Base-by-base conservation (phyloP, 2,888 invertebrate genomes). In the Griposia aprilina region DNA sequence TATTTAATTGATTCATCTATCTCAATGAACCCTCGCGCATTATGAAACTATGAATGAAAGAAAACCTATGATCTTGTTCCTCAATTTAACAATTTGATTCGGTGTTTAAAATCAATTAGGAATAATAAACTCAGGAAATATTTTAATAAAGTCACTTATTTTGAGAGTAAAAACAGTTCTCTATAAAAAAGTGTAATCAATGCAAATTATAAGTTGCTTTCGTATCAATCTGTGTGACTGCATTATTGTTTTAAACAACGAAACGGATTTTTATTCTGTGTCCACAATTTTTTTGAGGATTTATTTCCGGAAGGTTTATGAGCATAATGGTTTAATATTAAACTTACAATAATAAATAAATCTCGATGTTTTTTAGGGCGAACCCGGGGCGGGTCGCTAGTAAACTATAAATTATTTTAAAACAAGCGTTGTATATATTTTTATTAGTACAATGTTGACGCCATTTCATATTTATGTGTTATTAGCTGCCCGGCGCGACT, bases 101-200 rank as follows among this genome's bases (percentile, higher is more conserved):
- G 86, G 79, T 68, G 30, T 72, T 81, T 74, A 62, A 62, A 59
- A 68, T 60, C 74, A 59, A 81, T 84, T 74, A 70, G 23, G 0
- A 30, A 50, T 45, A 68, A 74, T 67, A 71, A 72, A 66, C 30
- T 17, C 2, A 11, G 8, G 17, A 67, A 48, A 65, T 73, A 60
- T 60, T 66, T 13, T 70, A 13, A 41, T 20, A n/a, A 36, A 78
- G 15, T 20, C 48, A n/a, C 17, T 57, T 52, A 20, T 63, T 76
- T 55, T 57, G 7, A 11, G 1, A 11, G 23, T n/a, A n/a, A 72
- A 72, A 70, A 50, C 10, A 10, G 7, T 15, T 15, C n/a, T 62
- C 48, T 20, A 55, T 63, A 71, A 63, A 83, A 76, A 62, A 20
- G 5, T 41, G 41, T 8, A 41, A 36, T 36, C 30, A 36, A 36